A percentile compares a stretch with the other conserved stretches of the same genome.
Conservation (phyloP, 2,113 vertebrate species). For the Austrofundulus limnaeus region DNA sequence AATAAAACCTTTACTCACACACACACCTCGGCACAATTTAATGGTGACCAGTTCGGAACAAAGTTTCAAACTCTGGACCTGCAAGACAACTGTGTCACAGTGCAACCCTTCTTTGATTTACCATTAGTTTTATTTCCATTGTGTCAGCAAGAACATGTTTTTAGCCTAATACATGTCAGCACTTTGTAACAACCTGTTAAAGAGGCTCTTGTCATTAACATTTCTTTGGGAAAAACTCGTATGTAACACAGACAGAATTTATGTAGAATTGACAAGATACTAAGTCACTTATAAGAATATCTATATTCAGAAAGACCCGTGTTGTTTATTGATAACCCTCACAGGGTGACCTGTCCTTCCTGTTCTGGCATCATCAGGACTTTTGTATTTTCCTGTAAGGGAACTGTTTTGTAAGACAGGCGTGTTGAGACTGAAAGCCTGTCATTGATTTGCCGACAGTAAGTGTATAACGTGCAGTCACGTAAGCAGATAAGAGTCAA, state of each 20-base stretch:
- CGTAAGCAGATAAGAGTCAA: conserved; percentile 49
- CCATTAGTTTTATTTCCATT: background rate
- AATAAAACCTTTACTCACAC: no score
- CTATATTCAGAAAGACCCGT: conserved; percentile 45
- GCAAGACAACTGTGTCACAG: no score
- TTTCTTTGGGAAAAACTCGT: no score
- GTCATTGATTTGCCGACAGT: conserved; percentile 56
- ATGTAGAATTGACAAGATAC: conserved; percentile 33
- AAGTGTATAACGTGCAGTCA: conserved; percentile 42
- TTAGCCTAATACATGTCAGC: no score
- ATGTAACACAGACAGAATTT: background rate
- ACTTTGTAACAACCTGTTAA: no score
- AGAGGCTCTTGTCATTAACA: no score
- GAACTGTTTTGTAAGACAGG: conserved; percentile 40
- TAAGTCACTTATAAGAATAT: conserved; percentile 39
- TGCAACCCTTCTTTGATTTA: background rate
- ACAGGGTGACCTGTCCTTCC: background rate
- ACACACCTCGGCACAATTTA: no score
- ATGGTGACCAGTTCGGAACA: no score
- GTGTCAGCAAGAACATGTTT: background rate
- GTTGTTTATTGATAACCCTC: conserved; percentile 41
- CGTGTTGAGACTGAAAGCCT: conserved; percentile 43
- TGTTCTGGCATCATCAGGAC: conserved; percentile 34
- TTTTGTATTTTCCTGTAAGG: conserved; percentile 42
- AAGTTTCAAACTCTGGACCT: no score